Conservation (phyloP, 2,888 invertebrate genomes). For the Pandemis cinnamomeana region DNA sequence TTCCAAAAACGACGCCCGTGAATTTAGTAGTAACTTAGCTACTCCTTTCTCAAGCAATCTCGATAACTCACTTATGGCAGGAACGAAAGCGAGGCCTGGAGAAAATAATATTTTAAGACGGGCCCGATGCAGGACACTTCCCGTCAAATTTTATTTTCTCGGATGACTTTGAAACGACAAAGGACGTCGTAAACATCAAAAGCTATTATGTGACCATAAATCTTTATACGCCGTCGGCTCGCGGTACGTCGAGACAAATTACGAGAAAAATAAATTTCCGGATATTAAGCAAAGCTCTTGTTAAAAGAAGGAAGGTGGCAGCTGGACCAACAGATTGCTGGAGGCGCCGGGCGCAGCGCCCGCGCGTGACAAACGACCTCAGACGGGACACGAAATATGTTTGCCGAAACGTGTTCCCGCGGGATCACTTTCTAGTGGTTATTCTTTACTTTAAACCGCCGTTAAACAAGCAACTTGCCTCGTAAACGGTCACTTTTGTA, state of each 20-base stretch:
- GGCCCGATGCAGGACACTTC: conserved; percentile 19
- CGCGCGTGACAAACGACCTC: conserved; percentile 67
- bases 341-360: conserved; percentile 56
- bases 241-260: conserved; percentile 61
- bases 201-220: conserved; percentile 54
- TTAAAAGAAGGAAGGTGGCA: conserved; percentile 77
- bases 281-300: conserved; percentile 76
- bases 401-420: conserved; percentile 53
- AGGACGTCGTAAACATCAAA: conserved; percentile 43
- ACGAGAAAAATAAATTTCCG: conserved; percentile 70
- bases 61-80: conserved; percentile 25
- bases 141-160: conserved; percentile 39
- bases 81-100: conserved; percentile 6
- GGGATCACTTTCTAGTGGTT: conserved; percentile 48
- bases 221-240: conserved; percentile 50
- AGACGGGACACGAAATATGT: conserved; percentile 63
- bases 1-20: neutral
- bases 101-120: conserved; percentile 18
- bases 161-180: conserved; percentile 41
- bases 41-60: conserved; percentile 5
- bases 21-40: neutral
- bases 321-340: conserved; percentile 78
- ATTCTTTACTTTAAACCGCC: conserved; percentile 42
- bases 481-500: conserved; percentile 13
- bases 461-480: conserved; percentile 20